Percentiles rank a stretch among this genome's conserved stretches.
These are phyloP conservation scores for Rhagonycha lutea DNA, from an alignment of 2,888 invertebrate species.

Conservation along the genomic window DNA sequence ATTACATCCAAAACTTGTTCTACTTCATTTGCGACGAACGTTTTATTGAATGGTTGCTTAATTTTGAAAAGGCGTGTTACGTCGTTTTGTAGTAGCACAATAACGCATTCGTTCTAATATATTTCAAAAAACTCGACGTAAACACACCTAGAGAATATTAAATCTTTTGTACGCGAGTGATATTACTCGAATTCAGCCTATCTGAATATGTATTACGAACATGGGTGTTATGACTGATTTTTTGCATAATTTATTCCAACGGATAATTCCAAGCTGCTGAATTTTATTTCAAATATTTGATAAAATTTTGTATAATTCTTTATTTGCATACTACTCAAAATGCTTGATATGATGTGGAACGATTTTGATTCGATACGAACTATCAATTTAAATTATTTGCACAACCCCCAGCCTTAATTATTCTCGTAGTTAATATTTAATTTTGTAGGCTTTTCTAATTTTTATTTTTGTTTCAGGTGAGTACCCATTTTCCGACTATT, in stretches of 20 bases:
- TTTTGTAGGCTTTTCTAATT: not conserved
- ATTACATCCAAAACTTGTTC: conserved; percentile 7
- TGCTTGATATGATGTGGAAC: not conserved
- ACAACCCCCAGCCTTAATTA: not conserved
- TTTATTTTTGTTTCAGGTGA: not conserved
- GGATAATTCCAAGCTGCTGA: not conserved
- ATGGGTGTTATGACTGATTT: not conserved
- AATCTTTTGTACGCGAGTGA: not conserved
- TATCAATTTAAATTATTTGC: not conserved
- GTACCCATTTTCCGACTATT: not conserved
- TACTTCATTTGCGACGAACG: conserved; percentile 2
- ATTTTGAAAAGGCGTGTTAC: conserved; percentile 16
- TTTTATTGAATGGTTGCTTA: conserved; percentile 10
- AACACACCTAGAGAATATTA: conserved; percentile 4
- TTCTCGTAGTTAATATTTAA: not conserved
- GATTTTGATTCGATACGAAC: not conserved
- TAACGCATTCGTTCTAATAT: not conserved
- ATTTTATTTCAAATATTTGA: not conserved
- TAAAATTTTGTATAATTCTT: not conserved
- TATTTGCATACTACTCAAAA: not conserved
- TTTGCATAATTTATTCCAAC: not conserved
- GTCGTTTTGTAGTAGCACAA: not conserved
- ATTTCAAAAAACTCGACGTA: not conserved
- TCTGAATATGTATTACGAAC: not conserved
- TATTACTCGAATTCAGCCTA: not conserved